Base-by-base conservation (phyloP, 2,113 vertebrate genomes). In the Takifugu flavidus region DNA sequence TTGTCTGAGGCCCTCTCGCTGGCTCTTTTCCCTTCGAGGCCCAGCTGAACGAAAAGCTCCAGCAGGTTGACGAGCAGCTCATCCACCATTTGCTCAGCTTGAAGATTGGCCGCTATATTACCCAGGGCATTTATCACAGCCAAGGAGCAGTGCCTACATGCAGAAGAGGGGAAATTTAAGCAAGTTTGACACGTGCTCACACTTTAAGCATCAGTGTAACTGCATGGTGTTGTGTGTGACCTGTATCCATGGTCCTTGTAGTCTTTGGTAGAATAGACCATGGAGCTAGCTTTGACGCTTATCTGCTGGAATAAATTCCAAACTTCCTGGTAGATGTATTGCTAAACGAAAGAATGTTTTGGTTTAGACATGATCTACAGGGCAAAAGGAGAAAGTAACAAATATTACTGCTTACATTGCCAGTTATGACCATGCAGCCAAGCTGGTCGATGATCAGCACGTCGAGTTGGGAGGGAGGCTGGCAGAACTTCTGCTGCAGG, bases 261-360 rank as follows among this genome's bases (percentile, higher is more conserved):
- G 78, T 98, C 96, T 81, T 98, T 99, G 34, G 93, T 96, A 11
- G 97, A 99, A 75, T 99, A 99, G 15, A 99, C 96, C 74, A 96
- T 92, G 2, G 96, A 99, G 77, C 96, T 99, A 77, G 97, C 97
- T 86, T 98, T 98, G 59, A 99, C 97, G 8, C 97, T 99, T 75
- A 99, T 99, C 85, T 99, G 97, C 88, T 99, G 97, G 84, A 99
- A 99, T 44, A 99, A 88, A 75, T 99, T 99, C 97, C 96, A 98
- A 31, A 99, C 97, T 65, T 99, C 97, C 85, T 98, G 93, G 75
- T 99, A 99, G 85, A 99, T 98, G 76, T 98, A 98, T 95, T 98
- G 97, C 97, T 99, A 72, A 3, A 83, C 5, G 27, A n/a, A 49
- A 56, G 10, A 56, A 53, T 60, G 15, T 10, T 47, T 15, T 47